Conservation (phyloP, 2,113 vertebrate species). For the Regulus satrapa region DNA sequence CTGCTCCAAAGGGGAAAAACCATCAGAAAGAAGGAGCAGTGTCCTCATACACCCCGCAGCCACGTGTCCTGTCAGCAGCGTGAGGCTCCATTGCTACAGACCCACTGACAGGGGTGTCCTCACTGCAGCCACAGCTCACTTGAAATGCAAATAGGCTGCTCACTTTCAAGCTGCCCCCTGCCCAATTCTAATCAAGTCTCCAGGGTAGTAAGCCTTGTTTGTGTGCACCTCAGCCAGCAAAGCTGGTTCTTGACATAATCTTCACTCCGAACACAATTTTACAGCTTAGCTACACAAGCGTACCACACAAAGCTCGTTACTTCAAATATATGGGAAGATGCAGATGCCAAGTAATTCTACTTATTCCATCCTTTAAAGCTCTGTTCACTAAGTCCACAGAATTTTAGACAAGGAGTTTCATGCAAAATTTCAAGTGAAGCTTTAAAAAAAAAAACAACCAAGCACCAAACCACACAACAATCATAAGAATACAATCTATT, state of each 20-base stretch:
- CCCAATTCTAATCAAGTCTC: not conserved
- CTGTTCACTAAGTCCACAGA: not conserved
- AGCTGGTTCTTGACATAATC: not conserved
- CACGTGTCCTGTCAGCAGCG: rapidly evolving
- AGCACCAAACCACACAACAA: not conserved
- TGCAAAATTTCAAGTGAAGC: not conserved
- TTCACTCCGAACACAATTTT: not conserved
- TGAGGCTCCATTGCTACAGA: not conserved
- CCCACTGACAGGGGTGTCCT: not conserved
- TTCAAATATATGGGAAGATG: not conserved
- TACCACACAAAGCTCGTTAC: not conserved
- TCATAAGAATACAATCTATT: not conserved
- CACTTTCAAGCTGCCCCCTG: not conserved
- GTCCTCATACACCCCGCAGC: not conserved
- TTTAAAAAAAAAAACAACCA: not conserved
- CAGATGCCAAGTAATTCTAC: not conserved
- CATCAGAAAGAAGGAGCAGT: not conserved
- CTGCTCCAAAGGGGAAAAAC: not conserved
- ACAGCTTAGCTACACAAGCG: not conserved
- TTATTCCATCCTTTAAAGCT: not conserved
- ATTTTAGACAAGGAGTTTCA: not conserved
- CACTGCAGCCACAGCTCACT: not conserved
- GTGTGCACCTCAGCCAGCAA: not conserved
- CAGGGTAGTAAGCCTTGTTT: not conserved
- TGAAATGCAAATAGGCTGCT: not conserved